phyloP scores from a whole-genome alignment of 2,797 vertebrate species.

The Potorous gilbertii region DNA sequence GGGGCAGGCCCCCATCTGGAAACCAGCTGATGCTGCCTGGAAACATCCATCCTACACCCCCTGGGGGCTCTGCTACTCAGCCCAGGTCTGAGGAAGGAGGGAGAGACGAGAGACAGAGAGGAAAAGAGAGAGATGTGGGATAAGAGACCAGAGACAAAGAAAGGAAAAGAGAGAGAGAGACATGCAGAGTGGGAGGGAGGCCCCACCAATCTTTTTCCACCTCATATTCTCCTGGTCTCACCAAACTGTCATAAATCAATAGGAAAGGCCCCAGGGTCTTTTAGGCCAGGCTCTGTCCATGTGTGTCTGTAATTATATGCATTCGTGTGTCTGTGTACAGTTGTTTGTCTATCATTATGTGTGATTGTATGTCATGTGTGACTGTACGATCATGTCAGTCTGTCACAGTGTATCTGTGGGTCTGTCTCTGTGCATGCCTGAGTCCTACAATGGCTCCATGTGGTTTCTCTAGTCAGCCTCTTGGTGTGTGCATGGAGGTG shows the following conservation, averaged over 20 bases:
- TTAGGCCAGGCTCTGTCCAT: neutral
- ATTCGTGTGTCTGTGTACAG: neutral
- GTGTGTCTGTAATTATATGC: neutral
- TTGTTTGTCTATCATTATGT: neutral
- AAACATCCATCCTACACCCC: constrained; percentile 76
- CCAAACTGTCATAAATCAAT: constrained; percentile 66
- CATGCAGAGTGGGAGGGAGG: constrained; percentile 15
- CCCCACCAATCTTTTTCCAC: constrained; percentile 6
- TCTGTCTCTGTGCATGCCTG: neutral
- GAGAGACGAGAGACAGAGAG: neutral
- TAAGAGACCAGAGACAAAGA: neutral
- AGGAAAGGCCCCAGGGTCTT: constrained; percentile 28
- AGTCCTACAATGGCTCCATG: too few species aligned
- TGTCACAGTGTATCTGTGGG: too few species aligned
- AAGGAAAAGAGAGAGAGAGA: constrained; percentile 13
- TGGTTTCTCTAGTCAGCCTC: neutral
- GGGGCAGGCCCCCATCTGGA: constrained; percentile 89
- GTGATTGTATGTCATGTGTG: neutral
- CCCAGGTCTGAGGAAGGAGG: constrained; percentile 57
- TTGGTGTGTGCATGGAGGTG: too few species aligned
- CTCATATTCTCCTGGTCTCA: constrained; percentile 30
- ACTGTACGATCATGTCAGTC: too few species aligned
- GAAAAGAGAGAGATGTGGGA: constrained; percentile 22
- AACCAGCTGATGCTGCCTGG: constrained; percentile 87
- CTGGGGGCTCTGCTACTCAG: neutral